These are phyloP conservation scores for Branchinecta lindahli DNA, from an alignment of 1,140 invertebrate species.

Conservation along the genomic window DNA sequence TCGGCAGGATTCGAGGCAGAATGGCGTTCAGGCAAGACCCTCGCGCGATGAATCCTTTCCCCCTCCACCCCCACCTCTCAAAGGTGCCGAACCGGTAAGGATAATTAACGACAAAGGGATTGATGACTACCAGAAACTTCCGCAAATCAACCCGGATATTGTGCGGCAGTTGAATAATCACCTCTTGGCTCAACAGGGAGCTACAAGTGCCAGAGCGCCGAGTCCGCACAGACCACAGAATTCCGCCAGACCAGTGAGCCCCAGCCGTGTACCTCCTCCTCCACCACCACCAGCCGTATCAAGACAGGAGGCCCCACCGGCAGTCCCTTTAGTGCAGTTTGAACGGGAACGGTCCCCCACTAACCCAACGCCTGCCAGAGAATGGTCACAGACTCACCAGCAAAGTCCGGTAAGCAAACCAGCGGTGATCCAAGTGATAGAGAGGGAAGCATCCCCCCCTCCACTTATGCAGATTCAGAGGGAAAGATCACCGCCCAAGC, in stretches of 20 bases:
- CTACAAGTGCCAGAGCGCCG: background rate
- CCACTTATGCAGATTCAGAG: background rate
- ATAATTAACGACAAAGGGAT: background rate
- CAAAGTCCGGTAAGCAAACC: background rate
- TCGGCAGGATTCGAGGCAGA: background rate
- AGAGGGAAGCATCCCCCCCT: constrained; percentile 9
- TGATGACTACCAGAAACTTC: background rate
- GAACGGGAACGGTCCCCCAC: constrained; percentile 15
- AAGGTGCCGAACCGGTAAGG: constrained; percentile 14
- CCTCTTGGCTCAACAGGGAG: constrained; percentile 5
- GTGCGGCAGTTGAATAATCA: constrained; percentile 4
- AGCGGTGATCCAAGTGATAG: background rate
- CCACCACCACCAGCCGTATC: constrained; percentile 11
- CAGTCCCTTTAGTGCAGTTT: background rate
- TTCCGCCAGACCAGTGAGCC: background rate
- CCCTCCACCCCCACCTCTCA: constrained; percentile 25
- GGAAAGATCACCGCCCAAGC: background rate
- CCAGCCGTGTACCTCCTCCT: constrained; percentile 14
- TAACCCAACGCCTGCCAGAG: constrained; percentile 14
- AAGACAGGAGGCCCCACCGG: constrained; percentile 9
- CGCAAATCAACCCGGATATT: background rate
- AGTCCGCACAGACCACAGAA: constrained; percentile 17
- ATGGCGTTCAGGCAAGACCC: too few species aligned
- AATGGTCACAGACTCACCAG: background rate
- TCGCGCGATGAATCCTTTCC: constrained; percentile 7